These are phyloP conservation scores for Herminia tarsipennalis DNA, from an alignment of 2,888 invertebrate species.

Conservation along the genomic window DNA sequence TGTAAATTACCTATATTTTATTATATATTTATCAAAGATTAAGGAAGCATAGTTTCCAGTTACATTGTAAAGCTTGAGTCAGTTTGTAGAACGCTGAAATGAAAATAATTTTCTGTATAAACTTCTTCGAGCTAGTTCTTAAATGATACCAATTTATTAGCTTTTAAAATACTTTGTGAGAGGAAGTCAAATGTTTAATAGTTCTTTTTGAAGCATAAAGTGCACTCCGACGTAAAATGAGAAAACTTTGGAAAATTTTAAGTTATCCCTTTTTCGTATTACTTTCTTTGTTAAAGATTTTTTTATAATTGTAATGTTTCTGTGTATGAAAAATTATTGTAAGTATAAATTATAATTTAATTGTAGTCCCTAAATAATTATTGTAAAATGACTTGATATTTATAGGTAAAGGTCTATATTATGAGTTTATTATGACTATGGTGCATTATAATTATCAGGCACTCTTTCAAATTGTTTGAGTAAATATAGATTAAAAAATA, in stretches of 20 bases:
- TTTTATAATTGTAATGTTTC: neutral
- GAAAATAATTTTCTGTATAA: constrained; percentile 5
- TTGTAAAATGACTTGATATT: no score
- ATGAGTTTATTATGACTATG: no score
- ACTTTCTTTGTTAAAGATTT: constrained; percentile 3
- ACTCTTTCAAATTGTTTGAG: no score
- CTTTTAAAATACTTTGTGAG: constrained; percentile 14
- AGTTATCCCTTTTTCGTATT: constrained; percentile 8
- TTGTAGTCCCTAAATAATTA: no score
- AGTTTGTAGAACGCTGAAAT: neutral
- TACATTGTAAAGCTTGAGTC: neutral
- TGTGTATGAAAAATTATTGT: neutral
- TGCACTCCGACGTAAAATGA: constrained; percentile 8
- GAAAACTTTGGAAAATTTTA: constrained; percentile 12
- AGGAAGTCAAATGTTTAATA: constrained; percentile 14
- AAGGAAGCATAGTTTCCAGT: neutral
- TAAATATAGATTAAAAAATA: no score
- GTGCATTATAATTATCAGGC: no score
- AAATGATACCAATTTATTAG: constrained; percentile 16
- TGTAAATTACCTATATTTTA: constrained; percentile 3
- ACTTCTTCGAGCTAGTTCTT: constrained; percentile 8
- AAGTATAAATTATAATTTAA: no score
- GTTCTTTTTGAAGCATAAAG: constrained; percentile 12
- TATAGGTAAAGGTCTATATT: no score
- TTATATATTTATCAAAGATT: neutral